Conservation (phyloP, 2,888 invertebrate genomes). For the Agapostemon virescens region DNA sequence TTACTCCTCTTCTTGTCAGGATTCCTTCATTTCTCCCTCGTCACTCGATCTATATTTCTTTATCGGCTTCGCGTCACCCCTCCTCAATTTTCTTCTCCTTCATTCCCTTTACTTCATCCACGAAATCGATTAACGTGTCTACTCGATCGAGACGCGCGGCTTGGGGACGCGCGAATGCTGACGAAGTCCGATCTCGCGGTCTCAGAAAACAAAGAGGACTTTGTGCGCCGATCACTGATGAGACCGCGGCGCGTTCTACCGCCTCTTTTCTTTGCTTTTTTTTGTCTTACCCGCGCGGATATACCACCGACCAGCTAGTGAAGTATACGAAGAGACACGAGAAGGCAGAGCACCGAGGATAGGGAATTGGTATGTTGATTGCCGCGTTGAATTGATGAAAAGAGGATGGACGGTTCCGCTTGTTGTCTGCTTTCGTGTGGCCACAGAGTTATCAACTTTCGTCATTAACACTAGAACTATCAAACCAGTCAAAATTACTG, state of each 20-base stretch:
- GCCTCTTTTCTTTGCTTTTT: constrained; percentile 27
- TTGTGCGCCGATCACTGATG: constrained; percentile 58
- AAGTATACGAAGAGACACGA: constrained; percentile 17
- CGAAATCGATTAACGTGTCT: constrained; percentile 69
- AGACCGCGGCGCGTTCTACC: constrained; percentile 54
- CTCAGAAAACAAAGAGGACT: constrained; percentile 66
- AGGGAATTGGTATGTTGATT: constrained; percentile 62
- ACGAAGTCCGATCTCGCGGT: constrained; percentile 51
- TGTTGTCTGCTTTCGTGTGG: constrained; percentile 30
- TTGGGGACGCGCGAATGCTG: constrained; percentile 55
- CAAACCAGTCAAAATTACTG: too few relatives aligned
- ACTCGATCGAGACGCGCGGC: constrained; percentile 64
- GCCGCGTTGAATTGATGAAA: constrained; percentile 30
- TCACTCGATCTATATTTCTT: constrained; percentile 32
- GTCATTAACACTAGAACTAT: too few relatives aligned
- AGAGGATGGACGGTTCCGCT: constrained; percentile 26
- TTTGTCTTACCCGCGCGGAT: not conserved
- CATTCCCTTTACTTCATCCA: constrained; percentile 30
- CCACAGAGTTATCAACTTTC: not conserved
- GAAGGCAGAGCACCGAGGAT: constrained; percentile 45
- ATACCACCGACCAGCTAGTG: constrained; percentile 16
- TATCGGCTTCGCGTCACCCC: not conserved
- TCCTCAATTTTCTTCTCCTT: constrained; percentile 8
- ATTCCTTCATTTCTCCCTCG: not conserved
- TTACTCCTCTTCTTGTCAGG: constrained; percentile 17